Conservation (phyloP, 1,140 invertebrate species). For the Mylabris phalerata region DNA sequence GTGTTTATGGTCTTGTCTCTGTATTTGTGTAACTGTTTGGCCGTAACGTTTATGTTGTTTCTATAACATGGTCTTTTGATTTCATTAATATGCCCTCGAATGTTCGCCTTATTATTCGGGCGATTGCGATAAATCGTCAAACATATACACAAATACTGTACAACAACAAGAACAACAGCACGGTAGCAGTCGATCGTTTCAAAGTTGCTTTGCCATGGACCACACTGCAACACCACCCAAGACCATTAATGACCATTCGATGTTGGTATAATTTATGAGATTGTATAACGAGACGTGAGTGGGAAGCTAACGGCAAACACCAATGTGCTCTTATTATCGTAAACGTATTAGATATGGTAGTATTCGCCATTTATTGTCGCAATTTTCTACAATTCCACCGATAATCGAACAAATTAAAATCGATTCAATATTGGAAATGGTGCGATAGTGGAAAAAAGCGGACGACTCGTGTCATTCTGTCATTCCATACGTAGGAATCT, state of each 20-base stretch:
- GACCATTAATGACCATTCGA: slow-evolving; percentile 36
- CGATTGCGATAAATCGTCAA: too few species aligned
- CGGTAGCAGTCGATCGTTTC: too few species aligned
- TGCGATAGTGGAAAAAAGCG: neutral
- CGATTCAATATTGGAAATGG: neutral
- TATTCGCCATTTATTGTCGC: neutral
- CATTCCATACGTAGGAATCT: slow-evolving; percentile 10
- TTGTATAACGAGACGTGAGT: slow-evolving; percentile 27
- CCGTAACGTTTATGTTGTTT: slow-evolving; percentile 9
- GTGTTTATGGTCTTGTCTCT: slow-evolving; percentile 16
- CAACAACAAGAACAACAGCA: too few species aligned
- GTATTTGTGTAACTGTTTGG: slow-evolving; percentile 11
- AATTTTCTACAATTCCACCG: neutral
- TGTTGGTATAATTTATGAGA: slow-evolving; percentile 35
- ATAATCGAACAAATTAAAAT: too few species aligned
- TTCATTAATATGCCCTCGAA: slow-evolving; percentile 8
- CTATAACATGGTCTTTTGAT: slow-evolving; percentile 10
- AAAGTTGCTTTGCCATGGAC: slow-evolving; percentile 9
- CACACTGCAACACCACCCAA: slow-evolving; percentile 31
- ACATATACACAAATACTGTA: too few species aligned
- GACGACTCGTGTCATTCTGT: slow-evolving; percentile 5
- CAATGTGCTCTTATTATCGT: slow-evolving; percentile 31
- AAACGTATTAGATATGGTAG: slow-evolving; percentile 30
- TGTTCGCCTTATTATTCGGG: too few species aligned
- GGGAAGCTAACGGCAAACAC: slow-evolving; percentile 28